These are phyloP conservation scores for Trissolcus japonicus DNA, from an alignment of 2,888 invertebrate species.

Conservation along the genomic window DNA sequence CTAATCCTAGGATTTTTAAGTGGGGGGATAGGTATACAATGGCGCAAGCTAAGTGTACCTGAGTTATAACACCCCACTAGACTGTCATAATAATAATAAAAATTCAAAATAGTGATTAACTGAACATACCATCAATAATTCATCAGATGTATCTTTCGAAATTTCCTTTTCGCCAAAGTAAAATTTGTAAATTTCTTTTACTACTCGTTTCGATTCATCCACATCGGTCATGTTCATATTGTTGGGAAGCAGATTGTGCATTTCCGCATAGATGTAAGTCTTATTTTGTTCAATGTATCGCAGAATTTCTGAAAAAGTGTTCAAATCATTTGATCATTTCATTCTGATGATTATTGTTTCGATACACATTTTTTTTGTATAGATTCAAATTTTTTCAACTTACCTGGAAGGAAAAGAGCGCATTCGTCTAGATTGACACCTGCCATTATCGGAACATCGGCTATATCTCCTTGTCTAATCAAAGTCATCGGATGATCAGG, in stretches of 20 bases:
- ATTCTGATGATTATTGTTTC: neutral
- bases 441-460: conserved; percentile 68
- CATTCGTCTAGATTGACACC: conserved; percentile 66
- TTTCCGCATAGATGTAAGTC: conserved; percentile 64
- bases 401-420: conserved; percentile 56
- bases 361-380: neutral
- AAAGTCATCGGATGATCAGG: conserved; percentile 70
- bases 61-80: too few species aligned
- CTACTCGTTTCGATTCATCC: conserved; percentile 57
- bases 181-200: conserved; percentile 64
- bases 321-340: neutral
- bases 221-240: conserved; percentile 69
- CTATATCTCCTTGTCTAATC: conserved; percentile 65
- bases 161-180: conserved; percentile 68
- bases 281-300: conserved; percentile 59
- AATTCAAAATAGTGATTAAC: too few species aligned
- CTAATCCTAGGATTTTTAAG: too few species aligned
- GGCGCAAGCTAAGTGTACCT: too few species aligned
- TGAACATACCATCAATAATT: conserved; percentile 53
- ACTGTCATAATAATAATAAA: too few species aligned
- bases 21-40: too few species aligned
- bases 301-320: conserved; percentile 45
- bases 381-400: conserved; percentile 3
- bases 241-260: conserved; percentile 67
- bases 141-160: conserved; percentile 58